These are phyloP conservation scores for Calidris pugnax DNA, from an alignment of 2,113 vertebrate species.

Conservation along the genomic window DNA sequence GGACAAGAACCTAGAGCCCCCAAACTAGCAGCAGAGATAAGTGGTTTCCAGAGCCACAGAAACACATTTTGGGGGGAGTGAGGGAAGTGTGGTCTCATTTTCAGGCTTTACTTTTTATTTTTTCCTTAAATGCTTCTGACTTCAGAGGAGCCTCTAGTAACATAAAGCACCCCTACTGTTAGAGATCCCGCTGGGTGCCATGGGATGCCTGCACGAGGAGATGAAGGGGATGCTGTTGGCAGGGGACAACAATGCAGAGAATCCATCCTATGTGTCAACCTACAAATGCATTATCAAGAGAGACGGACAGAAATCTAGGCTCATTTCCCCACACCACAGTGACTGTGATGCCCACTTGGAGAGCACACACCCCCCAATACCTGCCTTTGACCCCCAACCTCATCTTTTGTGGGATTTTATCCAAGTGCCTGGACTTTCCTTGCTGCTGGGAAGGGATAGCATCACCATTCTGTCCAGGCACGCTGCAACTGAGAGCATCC, in stretches of 20 bases:
- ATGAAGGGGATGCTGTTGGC: constrained; percentile 1
- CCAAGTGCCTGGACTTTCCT: neutral
- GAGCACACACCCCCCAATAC: rapidly evolving
- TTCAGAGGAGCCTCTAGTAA: neutral
- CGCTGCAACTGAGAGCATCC: neutral
- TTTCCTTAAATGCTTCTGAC: neutral
- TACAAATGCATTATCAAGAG: neutral
- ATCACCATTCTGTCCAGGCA: neutral
- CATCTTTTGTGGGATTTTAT: neutral
- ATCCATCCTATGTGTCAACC: rapidly evolving
- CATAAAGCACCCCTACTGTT: constrained; percentile 7
- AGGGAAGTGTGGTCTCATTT: neutral
- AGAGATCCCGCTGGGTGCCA: neutral
- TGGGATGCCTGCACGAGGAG: neutral
- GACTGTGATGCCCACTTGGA: rapidly evolving
- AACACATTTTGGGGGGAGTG: neutral
- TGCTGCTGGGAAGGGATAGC: neutral
- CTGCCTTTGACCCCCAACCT: neutral
- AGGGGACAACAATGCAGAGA: neutral
- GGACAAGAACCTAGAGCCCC: rapidly evolving
- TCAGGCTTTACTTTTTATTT: neutral
- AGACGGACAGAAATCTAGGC: neutral
- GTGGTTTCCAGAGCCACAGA: neutral
- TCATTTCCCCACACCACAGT: neutral
- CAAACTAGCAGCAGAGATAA: rapidly evolving